phyloP scores from a whole-genome alignment of 2,797 vertebrate species.

The Enteromius trimaculatus region DNA sequence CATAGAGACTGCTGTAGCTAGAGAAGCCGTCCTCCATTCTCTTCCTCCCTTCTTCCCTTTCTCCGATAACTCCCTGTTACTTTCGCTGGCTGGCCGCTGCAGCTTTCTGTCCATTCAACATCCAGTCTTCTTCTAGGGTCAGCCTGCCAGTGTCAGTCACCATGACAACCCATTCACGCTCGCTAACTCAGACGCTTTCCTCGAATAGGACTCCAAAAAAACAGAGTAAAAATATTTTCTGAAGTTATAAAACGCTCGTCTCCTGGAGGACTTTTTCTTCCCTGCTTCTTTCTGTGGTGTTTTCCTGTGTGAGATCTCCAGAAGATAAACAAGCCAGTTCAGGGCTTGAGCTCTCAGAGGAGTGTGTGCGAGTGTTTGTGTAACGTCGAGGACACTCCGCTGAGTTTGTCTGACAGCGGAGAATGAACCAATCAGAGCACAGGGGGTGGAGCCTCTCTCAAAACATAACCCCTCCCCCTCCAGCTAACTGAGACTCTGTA shows the following conservation, averaged over 20 bases:
- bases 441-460: conserved; percentile 67
- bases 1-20: conserved; percentile 96
- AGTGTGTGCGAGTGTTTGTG: conserved; percentile 66
- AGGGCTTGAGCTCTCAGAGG: conserved; percentile 67
- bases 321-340: conserved; percentile 71
- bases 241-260: conserved; percentile 36
- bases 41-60: conserved; percentile 58
- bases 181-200: conserved; percentile 65
- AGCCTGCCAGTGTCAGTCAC: conserved; percentile 84
- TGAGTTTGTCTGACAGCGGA: conserved; percentile 67
- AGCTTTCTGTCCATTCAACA: conserved; percentile 75
- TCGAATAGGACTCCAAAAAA: conserved; percentile 64
- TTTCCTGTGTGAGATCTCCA: conserved; percentile 67
- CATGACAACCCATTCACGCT: conserved; percentile 86
- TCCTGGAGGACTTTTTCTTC: conserved; percentile 50
- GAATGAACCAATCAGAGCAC: conserved; percentile 69
- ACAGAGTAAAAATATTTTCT: conserved; percentile 17
- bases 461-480: conserved; percentile 67
- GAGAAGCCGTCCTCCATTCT: conserved; percentile 98
- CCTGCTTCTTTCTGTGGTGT: conserved; percentile 56
- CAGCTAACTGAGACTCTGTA: conserved; percentile 29
- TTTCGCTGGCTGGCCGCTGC: conserved; percentile 71
- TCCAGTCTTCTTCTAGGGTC: conserved; percentile 76
- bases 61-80: conserved; percentile 64
- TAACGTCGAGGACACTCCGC: conserved; percentile 77